A percentile compares a stretch with the other conserved stretches of the same genome.
These are phyloP conservation scores for Cydia splendana DNA, from an alignment of 1,140 invertebrate genomes.

Conservation along the genomic window DNA sequence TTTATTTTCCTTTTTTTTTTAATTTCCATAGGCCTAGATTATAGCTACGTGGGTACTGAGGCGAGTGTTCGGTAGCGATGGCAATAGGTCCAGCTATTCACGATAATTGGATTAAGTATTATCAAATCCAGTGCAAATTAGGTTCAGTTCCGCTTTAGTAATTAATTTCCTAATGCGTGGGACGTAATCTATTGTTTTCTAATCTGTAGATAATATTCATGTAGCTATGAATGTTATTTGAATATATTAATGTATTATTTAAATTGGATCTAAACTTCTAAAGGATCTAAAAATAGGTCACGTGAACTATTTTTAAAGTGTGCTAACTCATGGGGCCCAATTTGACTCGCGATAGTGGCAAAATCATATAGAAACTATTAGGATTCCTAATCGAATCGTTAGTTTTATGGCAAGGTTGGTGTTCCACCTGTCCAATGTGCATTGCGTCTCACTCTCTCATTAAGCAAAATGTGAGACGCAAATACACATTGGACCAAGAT, in stretches of 20 bases:
- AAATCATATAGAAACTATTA: too few relatives aligned
- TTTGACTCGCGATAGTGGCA: background rate
- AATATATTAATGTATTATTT: background rate
- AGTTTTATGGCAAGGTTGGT: too few relatives aligned
- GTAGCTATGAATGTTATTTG: background rate
- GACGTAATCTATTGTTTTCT: slow-evolving; percentile 18
- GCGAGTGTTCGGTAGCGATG: background rate
- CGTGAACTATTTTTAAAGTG: background rate
- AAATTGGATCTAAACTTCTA: background rate
- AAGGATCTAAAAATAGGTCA: background rate
- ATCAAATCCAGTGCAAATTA: slow-evolving; percentile 49
- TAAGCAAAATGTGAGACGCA: too few relatives aligned
- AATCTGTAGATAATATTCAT: slow-evolving; percentile 4
- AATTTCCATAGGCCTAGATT: too few relatives aligned
- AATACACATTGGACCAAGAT: too few relatives aligned
- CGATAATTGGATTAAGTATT: slow-evolving; percentile 39
- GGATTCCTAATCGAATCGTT: too few relatives aligned
- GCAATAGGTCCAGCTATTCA: slow-evolving; percentile 42
- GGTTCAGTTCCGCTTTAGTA: slow-evolving; percentile 42
- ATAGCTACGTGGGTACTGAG: background rate
- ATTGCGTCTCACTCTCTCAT: too few relatives aligned
- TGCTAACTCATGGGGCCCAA: background rate
- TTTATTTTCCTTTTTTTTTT: too few relatives aligned
- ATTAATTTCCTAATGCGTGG: slow-evolving; percentile 4
- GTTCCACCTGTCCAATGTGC: too few relatives aligned